Evolutionary conservation across 2,797 vertebrate species (phyloP).

Genomic region (Rhinatrema bivittatum): DNA sequence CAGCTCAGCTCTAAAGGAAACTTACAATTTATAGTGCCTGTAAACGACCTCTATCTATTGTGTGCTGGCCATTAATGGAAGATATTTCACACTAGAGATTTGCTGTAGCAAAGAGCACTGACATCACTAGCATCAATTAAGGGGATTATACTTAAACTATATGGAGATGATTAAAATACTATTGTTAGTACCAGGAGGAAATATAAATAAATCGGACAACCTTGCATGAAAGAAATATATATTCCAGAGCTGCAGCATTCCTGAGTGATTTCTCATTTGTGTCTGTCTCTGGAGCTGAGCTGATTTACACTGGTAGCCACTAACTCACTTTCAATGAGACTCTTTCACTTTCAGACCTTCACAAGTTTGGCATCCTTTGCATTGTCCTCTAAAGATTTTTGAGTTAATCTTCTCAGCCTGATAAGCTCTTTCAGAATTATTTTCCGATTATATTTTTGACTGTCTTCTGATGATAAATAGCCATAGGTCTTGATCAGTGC

Average conservation of each 20-base stretch:
- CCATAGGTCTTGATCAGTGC: no score
- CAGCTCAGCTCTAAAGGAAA: constrained; percentile 30
- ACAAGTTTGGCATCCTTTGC: constrained; percentile 7
- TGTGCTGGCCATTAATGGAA: constrained; percentile 59
- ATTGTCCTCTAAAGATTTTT: constrained; percentile 16
- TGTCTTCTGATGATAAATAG: no score
- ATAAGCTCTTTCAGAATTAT: no score
- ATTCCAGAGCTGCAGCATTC: no score
- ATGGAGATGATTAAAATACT: constrained; percentile 45
- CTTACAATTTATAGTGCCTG: constrained; percentile 49
- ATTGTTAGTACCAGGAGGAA: constrained; percentile 49
- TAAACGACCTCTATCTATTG: no score
- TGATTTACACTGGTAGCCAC: constrained; percentile 16
- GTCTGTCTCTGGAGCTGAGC: constrained; percentile 6
- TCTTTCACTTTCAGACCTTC: constrained; percentile 8
- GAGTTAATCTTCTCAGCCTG: constrained; percentile 14
- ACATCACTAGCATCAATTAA: constrained; percentile 56
- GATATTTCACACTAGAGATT: constrained; percentile 55
- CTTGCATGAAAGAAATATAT: no score
- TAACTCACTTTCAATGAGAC: constrained; percentile 13
- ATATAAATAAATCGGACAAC: no score
- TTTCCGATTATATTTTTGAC: no score
- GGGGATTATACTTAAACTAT: constrained; percentile 46
- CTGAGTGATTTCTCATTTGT: constrained; percentile 15
- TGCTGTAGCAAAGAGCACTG: constrained; percentile 49